Base-by-base conservation (phyloP, 2,888 invertebrate species). In the Stenurella melanura region DNA sequence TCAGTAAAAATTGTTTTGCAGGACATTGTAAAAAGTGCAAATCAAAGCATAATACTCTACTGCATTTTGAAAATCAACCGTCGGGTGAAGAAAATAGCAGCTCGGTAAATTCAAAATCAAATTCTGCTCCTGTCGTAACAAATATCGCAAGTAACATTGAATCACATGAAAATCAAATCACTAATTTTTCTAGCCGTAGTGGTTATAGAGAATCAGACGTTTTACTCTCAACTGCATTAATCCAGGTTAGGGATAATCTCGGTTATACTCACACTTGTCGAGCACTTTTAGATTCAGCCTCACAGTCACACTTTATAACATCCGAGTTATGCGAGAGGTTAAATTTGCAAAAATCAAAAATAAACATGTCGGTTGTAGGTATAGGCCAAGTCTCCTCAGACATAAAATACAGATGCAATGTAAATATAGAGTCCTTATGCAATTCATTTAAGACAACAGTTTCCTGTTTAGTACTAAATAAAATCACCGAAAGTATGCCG, bases 171-270 rank as follows among this genome's bases (percentile, higher is more conserved):
- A 50, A 6, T 50, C 17, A 17, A 26, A 30, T 17, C 1, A n/a
- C 5, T 5, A 63, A 34, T n/a, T 21, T 17, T 30, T 19, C 21
- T 21, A 21, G 19, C 11, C 1, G n/a, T 10, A 26, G 12, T 15
- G 30, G 9, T 2, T 0, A 63, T n/a, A 1, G 9, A 30, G 9
- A 26, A 3, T n/a, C n/a, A 30, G 30, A 61, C 30, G 30, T 61
- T 26, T 30, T 63, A 17, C 34, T 63, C 1, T 26, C 63, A 30
- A 63, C 63, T 5, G 63, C 63, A 26, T 34, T 63, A 63, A 63
- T 63, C 0, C 26, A 63, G n/a, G 26, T 63, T 6, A 21, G n/a
- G 34, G 63, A 63, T 50, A 50, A n/a, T 1, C 12, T n/a, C 6
- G 50, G 50, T 5, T 15, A 5, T n/a, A 50, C 50, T 3, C 50